Conservation (phyloP, 2,888 invertebrate species). For the Vanessa cardui region DNA sequence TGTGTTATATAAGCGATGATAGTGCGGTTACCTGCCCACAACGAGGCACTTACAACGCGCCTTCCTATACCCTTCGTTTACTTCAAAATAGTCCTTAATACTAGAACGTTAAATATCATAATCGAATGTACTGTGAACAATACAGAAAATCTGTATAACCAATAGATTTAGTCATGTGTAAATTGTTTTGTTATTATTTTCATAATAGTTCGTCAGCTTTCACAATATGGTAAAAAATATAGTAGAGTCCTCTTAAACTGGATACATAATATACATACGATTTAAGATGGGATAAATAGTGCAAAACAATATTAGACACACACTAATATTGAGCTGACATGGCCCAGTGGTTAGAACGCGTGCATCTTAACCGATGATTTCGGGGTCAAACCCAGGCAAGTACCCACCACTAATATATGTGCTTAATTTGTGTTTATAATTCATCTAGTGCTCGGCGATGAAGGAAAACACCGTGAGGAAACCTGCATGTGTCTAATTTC, state of each 20-base stretch:
- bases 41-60: conserved; percentile 13
- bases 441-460: no score
- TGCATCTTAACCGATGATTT: no score
- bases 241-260: neutral
- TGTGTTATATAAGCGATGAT: conserved; percentile 33
- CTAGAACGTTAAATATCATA: conserved; percentile 15
- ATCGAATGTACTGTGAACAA: neutral
- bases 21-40: conserved; percentile 20
- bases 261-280: neutral
- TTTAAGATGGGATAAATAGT: no score
- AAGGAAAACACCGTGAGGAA: no score
- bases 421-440: no score
- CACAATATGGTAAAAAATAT: conserved; percentile 18
- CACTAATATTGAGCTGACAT: no score
- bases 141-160: conserved; percentile 3
- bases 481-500: no score
- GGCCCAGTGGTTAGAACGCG: no score
- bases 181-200: conserved; percentile 16
- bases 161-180: conserved; percentile 18
- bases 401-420: no score
- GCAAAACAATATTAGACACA: no score
- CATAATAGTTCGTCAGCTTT: conserved; percentile 9
- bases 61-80: conserved; percentile 12
- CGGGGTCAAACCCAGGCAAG: no score
- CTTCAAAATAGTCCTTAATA: conserved; percentile 12